phyloP scores from a whole-genome alignment of 2,113 vertebrate species.

The Emydocephalus ijimae region DNA sequence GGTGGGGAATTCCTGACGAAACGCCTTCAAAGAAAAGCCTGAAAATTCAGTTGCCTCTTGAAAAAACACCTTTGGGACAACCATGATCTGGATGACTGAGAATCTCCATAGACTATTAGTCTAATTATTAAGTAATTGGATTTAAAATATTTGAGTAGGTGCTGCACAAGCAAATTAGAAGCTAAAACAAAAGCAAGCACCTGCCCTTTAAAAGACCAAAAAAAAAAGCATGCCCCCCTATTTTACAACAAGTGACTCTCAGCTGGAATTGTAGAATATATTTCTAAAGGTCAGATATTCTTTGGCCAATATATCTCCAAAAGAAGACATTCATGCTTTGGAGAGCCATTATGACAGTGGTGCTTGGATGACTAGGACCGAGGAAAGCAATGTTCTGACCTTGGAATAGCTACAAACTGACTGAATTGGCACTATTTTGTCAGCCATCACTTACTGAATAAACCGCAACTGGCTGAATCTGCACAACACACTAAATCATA shows the following conservation, averaged over 20 bases:
- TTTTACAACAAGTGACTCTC: not conserved
- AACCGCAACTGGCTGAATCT: not conserved
- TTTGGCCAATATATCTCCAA: not conserved
- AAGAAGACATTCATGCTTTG: not conserved
- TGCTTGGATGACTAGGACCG: not conserved
- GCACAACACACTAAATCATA: not conserved
- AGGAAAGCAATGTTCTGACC: not conserved
- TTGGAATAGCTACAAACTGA: not conserved
- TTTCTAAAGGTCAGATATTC: not conserved
- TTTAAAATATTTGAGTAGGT: not conserved
- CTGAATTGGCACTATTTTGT: not conserved
- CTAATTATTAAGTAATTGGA: not conserved
- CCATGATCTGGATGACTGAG: too few relatives aligned
- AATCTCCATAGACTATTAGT: not conserved
- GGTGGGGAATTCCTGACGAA: too few relatives aligned
- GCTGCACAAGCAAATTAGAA: not conserved
- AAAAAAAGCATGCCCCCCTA: not conserved
- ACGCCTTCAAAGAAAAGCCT: too few relatives aligned
- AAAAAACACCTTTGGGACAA: too few relatives aligned
- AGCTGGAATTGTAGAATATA: not conserved
- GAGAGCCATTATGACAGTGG: not conserved
- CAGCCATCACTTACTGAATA: not conserved
- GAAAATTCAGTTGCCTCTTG: too few relatives aligned
- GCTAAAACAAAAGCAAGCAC: not conserved
- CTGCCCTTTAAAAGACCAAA: not conserved